These are phyloP conservation scores for Merluccius polli DNA, from an alignment of 2,797 vertebrate species.

Conservation along the genomic window DNA sequence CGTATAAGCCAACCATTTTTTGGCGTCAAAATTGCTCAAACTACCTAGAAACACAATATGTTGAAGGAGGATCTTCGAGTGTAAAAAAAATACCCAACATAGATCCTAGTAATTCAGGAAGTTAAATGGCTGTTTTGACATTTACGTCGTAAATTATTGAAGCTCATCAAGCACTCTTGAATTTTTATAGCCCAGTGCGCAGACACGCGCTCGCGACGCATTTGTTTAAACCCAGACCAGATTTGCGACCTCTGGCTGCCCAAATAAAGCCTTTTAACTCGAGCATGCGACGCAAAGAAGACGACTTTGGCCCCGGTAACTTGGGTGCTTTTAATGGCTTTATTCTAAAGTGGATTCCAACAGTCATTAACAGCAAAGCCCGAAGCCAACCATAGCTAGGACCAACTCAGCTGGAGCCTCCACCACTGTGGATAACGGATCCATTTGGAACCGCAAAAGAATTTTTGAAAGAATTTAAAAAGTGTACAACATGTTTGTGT, in stretches of 20 bases:
- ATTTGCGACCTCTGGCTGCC: conserved; percentile 31
- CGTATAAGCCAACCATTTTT: too few species aligned
- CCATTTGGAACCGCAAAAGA: too few species aligned
- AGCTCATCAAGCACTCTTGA: neutral
- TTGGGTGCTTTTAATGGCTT: conserved; percentile 55
- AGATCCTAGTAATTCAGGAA: neutral
- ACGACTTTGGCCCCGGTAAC: conserved; percentile 29
- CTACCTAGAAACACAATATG: too few species aligned
- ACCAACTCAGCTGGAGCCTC: conserved; percentile 28
- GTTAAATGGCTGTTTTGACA: neutral
- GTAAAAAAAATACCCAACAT: neutral
- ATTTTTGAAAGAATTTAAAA: too few species aligned
- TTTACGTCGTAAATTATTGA: neutral
- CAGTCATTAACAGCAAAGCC: conserved; percentile 25
- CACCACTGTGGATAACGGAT: too few species aligned
- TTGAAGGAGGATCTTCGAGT: too few species aligned
- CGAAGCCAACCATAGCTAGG: too few species aligned
- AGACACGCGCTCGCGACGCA: neutral
- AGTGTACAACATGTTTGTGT: too few species aligned
- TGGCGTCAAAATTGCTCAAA: too few species aligned
- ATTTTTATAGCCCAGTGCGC: neutral
- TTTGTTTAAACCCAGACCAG: conserved; percentile 7
- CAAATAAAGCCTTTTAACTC: conserved; percentile 40
- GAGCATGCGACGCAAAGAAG: neutral
- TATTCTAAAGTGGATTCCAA: conserved; percentile 35